These are phyloP conservation scores for Aptenodytes patagonicus DNA, from an alignment of 2,113 vertebrate species.

Conservation along the genomic window DNA sequence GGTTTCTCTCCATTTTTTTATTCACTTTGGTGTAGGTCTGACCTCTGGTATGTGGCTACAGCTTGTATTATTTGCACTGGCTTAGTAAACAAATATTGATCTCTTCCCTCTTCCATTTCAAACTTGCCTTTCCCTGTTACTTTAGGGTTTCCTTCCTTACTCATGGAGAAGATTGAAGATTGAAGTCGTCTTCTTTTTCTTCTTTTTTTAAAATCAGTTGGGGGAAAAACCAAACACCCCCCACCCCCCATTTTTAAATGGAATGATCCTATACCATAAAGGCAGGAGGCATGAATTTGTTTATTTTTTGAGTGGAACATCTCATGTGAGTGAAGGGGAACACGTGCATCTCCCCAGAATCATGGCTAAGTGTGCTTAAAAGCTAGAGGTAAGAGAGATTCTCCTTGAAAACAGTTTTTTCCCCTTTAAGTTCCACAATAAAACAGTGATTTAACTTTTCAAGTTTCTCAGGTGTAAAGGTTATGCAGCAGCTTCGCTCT, in stretches of 20 bases:
- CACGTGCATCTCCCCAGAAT: fast-evolving
- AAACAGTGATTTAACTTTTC: not conserved
- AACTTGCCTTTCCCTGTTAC: not conserved
- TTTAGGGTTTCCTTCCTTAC: not conserved
- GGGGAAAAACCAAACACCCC: no score
- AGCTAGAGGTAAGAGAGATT: not conserved
- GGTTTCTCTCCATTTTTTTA: not conserved
- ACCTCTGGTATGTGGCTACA: not conserved
- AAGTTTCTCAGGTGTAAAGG: not conserved
- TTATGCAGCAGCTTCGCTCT: not conserved
- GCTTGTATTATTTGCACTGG: not conserved
- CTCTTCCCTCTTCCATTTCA: not conserved
- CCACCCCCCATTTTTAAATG: not conserved
- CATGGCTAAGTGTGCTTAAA: not conserved
- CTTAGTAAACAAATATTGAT: not conserved
- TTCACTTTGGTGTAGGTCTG: not conserved
- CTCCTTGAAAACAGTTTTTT: not conserved
- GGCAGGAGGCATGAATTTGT: not conserved
- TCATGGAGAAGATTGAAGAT: not conserved
- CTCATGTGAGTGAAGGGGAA: not conserved
- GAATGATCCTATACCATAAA: not conserved
- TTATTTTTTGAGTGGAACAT: not conserved
- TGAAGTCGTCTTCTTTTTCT: fast-evolving
- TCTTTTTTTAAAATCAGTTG: not conserved
- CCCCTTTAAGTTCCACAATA: not conserved